Conservation (phyloP, 2,797 vertebrate species). For the Synaphobranchus kaupii region DNA sequence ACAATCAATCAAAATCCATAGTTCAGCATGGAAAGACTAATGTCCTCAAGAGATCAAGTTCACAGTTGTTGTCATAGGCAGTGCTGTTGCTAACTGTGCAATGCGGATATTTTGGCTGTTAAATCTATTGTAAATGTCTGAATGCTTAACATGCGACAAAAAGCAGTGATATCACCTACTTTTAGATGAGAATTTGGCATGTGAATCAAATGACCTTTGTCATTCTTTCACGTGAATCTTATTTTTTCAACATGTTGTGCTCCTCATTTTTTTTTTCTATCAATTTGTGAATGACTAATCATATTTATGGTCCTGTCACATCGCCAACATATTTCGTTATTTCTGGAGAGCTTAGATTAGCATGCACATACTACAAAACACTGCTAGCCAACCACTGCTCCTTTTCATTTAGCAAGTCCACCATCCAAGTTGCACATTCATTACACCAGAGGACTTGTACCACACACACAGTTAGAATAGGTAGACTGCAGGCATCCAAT, state of each 20-base stretch:
- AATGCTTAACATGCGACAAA: not conserved
- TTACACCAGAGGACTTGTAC: not conserved
- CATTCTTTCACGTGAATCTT: not conserved
- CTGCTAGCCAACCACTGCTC: not conserved
- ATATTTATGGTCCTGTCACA: not conserved
- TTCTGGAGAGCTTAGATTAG: not conserved
- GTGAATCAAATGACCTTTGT: not conserved
- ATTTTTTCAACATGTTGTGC: not conserved
- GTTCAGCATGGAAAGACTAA: not conserved
- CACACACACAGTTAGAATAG: not conserved
- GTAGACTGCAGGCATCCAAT: not conserved
- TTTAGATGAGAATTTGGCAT: not conserved
- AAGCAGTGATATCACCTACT: not conserved
- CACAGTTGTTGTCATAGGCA: slow-evolving; percentile 61
- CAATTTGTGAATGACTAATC: not conserved
- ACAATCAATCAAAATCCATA: not conserved
- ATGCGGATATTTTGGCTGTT: slow-evolving; percentile 55
- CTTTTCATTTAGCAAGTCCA: not conserved
- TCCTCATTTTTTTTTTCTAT: not conserved
- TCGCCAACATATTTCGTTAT: not conserved
- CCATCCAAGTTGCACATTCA: not conserved
- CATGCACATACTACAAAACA: not conserved
- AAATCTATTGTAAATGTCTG: not conserved
- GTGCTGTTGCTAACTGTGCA: slow-evolving; percentile 53
- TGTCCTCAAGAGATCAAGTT: not conserved